These are phyloP conservation scores for Cephus pygmeus DNA, from an alignment of 2,888 invertebrate species.

Conservation along the genomic window DNA sequence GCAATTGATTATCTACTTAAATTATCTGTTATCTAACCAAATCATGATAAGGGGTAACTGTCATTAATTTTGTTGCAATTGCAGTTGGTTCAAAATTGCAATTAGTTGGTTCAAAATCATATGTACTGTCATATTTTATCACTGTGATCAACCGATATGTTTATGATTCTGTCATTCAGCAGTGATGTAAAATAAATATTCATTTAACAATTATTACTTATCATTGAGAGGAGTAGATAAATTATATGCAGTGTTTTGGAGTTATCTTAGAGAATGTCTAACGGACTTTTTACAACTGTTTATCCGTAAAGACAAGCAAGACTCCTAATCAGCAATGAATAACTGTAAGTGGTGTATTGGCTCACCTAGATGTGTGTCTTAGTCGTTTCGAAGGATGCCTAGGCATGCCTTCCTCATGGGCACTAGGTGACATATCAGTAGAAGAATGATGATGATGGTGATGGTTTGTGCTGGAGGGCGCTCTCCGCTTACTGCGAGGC, in stretches of 20 bases:
- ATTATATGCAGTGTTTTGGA: not conserved
- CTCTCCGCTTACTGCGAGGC: conserved; percentile 66
- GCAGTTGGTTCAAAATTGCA: no score
- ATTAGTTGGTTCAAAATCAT: not conserved
- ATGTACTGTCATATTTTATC: no score
- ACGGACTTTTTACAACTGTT: conserved; percentile 5
- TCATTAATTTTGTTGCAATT: not conserved
- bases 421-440: conserved; percentile 61
- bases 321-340: conserved; percentile 2
- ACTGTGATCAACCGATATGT: not conserved
- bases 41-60: not conserved
- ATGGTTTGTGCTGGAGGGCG: conserved; percentile 61
- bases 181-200: not conserved
- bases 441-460: conserved; percentile 50
- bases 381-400: conserved; percentile 61
- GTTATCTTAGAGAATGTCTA: not conserved
- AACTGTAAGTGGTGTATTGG: not conserved
- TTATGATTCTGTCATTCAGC: not conserved
- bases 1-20: not conserved
- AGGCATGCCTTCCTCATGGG: conserved; percentile 59
- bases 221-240: not conserved
- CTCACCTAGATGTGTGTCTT: conserved; percentile 59
- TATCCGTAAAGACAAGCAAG: conserved; percentile 1
- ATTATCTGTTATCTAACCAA: not conserved
- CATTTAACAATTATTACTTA: not conserved